Conservation (phyloP, 2,797 vertebrate genomes). For the Hippopotamyrus pictus region DNA sequence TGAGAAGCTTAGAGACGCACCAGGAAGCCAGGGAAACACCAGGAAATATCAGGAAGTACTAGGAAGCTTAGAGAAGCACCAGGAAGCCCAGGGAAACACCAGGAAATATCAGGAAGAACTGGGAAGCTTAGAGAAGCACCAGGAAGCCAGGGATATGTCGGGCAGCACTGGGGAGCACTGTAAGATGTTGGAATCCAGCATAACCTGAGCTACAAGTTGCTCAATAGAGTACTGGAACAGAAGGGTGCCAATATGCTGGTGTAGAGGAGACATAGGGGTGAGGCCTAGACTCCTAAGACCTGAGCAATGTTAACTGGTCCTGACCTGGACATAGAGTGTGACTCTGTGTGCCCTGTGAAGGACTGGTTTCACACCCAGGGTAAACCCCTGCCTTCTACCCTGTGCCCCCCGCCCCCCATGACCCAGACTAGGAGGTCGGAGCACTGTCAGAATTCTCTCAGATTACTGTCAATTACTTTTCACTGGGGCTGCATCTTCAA, state of each 20-base stretch:
- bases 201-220: not conserved
- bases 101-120: too few species aligned
- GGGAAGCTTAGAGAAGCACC: not conserved
- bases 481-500: not conserved
- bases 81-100: too few species aligned
- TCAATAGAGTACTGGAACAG: not conserved
- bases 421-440: not conserved
- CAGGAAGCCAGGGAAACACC: too few species aligned
- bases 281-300: not conserved
- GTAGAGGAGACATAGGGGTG: not conserved
- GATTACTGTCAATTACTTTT: not conserved
- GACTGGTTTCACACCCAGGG: not conserved
- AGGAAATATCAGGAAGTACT: too few species aligned
- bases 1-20: not conserved
- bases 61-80: too few species aligned
- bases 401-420: not conserved
- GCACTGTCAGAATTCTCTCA: not conserved
- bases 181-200: not conserved
- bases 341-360: too few species aligned
- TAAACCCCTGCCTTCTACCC: not conserved
- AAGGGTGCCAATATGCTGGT: not conserved
- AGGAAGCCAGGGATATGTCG: not conserved
- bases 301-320: not conserved
- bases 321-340: not conserved
- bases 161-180: not conserved